A percentile compares a stretch with the other conserved stretches of the same genome.
phyloP scores from a whole-genome alignment of 2,113 vertebrate genomes.

The Alethe castanea region DNA sequence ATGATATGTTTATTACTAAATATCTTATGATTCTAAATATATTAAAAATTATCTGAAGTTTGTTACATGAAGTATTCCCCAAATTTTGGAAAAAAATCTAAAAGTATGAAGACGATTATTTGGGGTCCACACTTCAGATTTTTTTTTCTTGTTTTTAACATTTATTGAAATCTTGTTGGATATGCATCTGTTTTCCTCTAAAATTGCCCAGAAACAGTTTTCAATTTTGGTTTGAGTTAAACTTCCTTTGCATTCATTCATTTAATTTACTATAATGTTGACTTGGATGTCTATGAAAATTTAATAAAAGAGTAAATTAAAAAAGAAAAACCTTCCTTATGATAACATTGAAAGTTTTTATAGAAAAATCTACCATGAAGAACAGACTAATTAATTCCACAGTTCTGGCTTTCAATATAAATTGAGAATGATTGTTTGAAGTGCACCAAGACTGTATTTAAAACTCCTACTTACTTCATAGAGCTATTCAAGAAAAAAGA shows the following conservation, averaged over 20 bases:
- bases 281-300: neutral
- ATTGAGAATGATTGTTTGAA: neutral
- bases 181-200: neutral
- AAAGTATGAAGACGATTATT: neutral
- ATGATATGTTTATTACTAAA: neutral
- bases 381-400: neutral
- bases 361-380: neutral
- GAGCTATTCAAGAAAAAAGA: neutral
- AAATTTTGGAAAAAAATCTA: neutral
- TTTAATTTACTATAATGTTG: neutral
- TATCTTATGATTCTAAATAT: neutral
- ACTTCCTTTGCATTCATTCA: neutral
- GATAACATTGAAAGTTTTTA: neutral
- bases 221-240: neutral
- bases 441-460: neutral
- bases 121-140: neutral
- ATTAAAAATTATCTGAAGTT: neutral
- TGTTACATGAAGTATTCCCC: neutral
- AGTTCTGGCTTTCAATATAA: neutral
- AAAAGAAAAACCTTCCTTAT: neutral
- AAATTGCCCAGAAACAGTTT: neutral
- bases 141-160: neutral
- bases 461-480: neutral
- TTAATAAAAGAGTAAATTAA: neutral
- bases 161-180: neutral